Conservation (phyloP, 2,113 vertebrate genomes). For the Choloepus hoffmanni region DNA sequence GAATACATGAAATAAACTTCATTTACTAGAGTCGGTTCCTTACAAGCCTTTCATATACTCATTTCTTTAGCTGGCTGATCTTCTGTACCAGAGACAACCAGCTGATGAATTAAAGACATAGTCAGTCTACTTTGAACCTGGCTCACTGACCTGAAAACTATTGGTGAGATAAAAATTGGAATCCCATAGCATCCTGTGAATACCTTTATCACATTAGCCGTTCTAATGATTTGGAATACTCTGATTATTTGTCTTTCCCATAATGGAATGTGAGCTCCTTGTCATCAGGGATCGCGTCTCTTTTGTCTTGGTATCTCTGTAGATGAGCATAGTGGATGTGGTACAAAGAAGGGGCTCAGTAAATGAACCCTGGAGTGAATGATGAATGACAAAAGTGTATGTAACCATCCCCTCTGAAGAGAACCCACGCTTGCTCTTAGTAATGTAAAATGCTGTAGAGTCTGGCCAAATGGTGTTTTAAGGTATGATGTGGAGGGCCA, state of each 20-base stretch:
- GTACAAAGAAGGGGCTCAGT: not conserved
- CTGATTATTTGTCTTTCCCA: not conserved
- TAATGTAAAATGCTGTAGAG: not conserved
- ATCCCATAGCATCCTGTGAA: not conserved
- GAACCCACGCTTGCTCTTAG: not conserved
- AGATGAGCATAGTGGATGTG: not conserved
- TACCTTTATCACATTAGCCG: not conserved
- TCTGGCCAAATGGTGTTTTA: not conserved
- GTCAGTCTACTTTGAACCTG: not conserved
- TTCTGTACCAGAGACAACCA: not conserved
- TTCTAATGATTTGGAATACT: conserved; percentile 1
- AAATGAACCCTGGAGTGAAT: not conserved
- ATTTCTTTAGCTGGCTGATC: not conserved
- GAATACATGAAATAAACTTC: conserved; percentile 1
- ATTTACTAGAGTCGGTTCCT: not conserved
- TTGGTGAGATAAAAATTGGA: not conserved
- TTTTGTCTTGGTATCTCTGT: not conserved
- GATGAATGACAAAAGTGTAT: not conserved
- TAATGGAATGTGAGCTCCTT: not conserved
- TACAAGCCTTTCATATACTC: not conserved
- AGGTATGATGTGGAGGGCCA: not conserved
- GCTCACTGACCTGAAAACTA: not conserved
- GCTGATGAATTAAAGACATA: not conserved
- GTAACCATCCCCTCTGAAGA: not conserved
- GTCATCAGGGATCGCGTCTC: not conserved